Evolutionary conservation across 2,113 vertebrate species (phyloP).

Genomic region (Zosterops hypoxanthus): DNA sequence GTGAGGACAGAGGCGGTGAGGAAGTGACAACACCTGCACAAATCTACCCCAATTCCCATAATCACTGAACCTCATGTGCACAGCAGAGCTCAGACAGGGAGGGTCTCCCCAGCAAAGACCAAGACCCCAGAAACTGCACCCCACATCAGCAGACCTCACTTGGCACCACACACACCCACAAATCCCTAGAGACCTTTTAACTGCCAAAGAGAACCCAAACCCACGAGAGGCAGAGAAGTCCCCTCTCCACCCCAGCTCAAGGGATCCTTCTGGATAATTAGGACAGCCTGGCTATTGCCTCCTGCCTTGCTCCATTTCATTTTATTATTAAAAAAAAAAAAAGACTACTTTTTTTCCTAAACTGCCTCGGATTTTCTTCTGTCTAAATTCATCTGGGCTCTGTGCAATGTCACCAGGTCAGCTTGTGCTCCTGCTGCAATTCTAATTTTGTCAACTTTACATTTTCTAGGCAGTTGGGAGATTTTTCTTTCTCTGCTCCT

Average conservation of each 20-base stretch:
- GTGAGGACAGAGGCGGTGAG: accelerated
- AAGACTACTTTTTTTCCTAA: neutral
- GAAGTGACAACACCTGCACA: neutral
- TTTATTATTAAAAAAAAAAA: neutral
- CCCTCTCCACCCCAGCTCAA: neutral
- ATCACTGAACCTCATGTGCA: accelerated
- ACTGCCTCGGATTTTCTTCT: neutral
- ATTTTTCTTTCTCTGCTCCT: neutral
- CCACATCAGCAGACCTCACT: neutral
- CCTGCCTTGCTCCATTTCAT: neutral
- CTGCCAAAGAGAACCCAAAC: neutral
- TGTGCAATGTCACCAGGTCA: conserved; percentile 45
- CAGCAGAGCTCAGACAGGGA: neutral
- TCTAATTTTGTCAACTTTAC: conserved; percentile 36
- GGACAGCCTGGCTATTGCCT: neutral
- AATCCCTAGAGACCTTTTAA: neutral
- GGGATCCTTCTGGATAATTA: neutral
- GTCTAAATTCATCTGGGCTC: conserved; percentile 48
- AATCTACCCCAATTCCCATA: neutral
- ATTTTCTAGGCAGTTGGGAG: conserved; percentile 24
- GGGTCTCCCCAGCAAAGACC: neutral
- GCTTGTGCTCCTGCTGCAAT: conserved; percentile 25
- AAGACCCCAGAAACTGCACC: neutral
- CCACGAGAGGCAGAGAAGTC: accelerated
- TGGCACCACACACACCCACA: accelerated